Base-by-base conservation (phyloP, 2,888 invertebrate species). In the Phalangium opilio region DNA sequence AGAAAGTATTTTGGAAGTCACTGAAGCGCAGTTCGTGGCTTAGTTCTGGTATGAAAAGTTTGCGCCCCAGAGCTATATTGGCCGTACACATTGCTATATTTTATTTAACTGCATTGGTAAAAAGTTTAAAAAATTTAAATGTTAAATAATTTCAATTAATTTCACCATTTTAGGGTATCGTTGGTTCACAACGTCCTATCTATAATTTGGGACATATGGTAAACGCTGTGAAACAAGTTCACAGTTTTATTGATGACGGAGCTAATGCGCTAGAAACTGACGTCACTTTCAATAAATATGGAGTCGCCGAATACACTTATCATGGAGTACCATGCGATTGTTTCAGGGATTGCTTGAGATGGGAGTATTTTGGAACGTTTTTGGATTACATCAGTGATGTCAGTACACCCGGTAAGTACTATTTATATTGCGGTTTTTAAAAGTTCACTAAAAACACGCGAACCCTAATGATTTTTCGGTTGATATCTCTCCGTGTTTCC, bases 271-370 rank as follows among this genome's bases (percentile, higher is more conserved):
- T 56, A 20, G 56, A 56, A 47, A 45, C 53, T 14, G 56, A 56
- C 41, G 27, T 56, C 10, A 10, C 42, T 7, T 56, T 56, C 35
- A 40, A 41, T n/a, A 8, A 19, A 7, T 32, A 51, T 20, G 56
- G 56, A 1, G 34, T 12, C 1, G 49, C 55, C 1, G 14, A n/a
- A 11, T 47, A 32, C 14, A 51, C 44, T 3, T 55, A 49, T 17
- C 56, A 56, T 15, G 56, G 56, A n/a, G 32, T 55, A 12, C 56
- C 56, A 3, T 56, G 56, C 43, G 56, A 56, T 17, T 56, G 56
- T 17, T 55, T 51, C 32, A 20, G 56, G 27, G 44, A 32, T 14
- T 56, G 56, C 32, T 32, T 45, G 3, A 34, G 41, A 17, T 52
- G 48, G 36, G 50, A 47, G 35, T 11, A 41, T 10, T 40, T 55